Conservation (phyloP, 2,797 vertebrate species). For the Acipenser transmontanus region DNA sequence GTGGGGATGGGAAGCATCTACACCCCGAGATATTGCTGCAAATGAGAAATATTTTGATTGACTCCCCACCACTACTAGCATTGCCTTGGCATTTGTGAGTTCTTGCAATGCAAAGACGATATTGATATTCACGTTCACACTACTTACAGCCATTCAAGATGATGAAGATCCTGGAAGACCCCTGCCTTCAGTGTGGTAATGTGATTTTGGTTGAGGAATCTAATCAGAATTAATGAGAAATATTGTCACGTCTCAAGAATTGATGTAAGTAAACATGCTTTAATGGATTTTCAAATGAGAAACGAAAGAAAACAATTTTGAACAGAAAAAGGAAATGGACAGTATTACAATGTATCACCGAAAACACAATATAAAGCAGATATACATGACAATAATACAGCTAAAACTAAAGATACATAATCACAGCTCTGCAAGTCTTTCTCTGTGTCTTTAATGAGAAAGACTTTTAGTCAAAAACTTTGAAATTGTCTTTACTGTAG, state of each 20-base stretch:
- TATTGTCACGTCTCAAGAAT: too few species aligned
- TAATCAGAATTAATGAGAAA: constrained; percentile 22
- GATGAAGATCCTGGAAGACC: constrained; percentile 43
- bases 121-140: not conserved
- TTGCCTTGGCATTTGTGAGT: not conserved
- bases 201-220: constrained; percentile 49
- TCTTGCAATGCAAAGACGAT: too few species aligned
- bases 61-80: too few species aligned
- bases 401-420: not conserved
- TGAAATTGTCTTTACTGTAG: too few species aligned
- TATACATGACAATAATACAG: not conserved
- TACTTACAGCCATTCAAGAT: constrained; percentile 52
- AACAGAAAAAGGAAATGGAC: not conserved
- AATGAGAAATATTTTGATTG: too few species aligned
- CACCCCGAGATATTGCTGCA: too few species aligned
- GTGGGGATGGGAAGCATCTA: too few species aligned
- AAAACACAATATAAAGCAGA: not conserved
- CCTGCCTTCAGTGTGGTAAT: constrained; percentile 39
- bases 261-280: too few species aligned
- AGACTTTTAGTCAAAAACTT: too few species aligned
- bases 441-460: too few species aligned
- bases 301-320: not conserved
- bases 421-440: too few species aligned
- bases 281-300: not conserved
- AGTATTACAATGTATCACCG: too few species aligned